phyloP scores from a whole-genome alignment of 2,113 vertebrate genomes.

The Mystacornis crossleyi region DNA sequence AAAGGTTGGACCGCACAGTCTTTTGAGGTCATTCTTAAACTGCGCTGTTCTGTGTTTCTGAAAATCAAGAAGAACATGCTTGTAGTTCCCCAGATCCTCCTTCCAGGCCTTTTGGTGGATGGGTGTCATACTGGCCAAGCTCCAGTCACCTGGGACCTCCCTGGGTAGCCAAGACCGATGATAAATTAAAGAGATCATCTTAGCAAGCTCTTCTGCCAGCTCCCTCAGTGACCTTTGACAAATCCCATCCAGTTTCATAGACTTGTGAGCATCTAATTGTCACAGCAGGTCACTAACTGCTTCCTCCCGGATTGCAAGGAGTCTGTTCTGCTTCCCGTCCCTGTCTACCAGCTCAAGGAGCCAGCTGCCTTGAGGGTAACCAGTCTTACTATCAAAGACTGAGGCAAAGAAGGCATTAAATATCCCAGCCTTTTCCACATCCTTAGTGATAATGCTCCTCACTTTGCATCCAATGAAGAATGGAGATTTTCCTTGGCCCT shows the following conservation, averaged over 20 bases:
- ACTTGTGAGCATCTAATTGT: background rate
- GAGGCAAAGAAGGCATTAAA: background rate
- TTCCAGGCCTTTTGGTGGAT: background rate
- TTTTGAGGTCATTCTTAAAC: rapidly evolving
- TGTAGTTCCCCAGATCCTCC: background rate
- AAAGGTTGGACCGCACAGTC: background rate
- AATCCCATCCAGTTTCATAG: background rate
- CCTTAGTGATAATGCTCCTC: background rate
- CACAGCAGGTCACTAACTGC: background rate
- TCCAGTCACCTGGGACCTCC: background rate
- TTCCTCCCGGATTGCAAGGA: background rate
- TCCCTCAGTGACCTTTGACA: background rate
- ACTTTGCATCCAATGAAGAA: background rate
- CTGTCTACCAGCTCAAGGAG: background rate
- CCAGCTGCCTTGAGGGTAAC: background rate
- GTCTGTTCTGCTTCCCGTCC: background rate
- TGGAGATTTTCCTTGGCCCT: background rate
- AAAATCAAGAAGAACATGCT: background rate
- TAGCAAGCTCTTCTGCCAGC: background rate
- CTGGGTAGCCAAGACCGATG: background rate
- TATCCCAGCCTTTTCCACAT: background rate
- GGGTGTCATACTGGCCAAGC: background rate
- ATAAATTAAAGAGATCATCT: background rate
- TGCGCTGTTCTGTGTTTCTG: background rate
- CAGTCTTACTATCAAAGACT: background rate